These are phyloP conservation scores for Brassicogethes aeneus DNA, from an alignment of 2,888 invertebrate species.

Conservation along the genomic window DNA sequence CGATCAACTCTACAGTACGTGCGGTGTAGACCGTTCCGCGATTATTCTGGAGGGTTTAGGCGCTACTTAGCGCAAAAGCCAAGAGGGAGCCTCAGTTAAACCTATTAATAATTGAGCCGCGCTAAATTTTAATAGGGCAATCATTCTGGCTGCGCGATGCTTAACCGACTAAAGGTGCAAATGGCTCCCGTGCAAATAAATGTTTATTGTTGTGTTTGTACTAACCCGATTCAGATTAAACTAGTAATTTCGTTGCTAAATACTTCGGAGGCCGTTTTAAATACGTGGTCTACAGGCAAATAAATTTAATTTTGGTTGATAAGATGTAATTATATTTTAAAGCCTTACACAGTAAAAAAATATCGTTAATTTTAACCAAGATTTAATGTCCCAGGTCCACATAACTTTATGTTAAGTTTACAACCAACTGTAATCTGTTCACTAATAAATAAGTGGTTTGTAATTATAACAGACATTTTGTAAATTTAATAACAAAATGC, in stretches of 20 bases:
- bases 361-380: no score
- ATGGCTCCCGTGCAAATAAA: background rate
- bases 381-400: no score
- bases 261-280: no score
- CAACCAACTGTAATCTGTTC: no score
- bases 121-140: conserved; percentile 21
- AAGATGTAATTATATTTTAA: no score
- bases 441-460: no score
- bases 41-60: conserved; percentile 15
- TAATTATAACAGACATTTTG: no score
- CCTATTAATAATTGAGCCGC: conserved; percentile 20
- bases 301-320: no score
- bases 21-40: conserved; percentile 11
- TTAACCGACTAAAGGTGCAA: background rate
- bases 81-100: conserved; percentile 14
- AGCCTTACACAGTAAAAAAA: no score
- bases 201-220: background rate
- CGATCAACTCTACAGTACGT: conserved; percentile 12
- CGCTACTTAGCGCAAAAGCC: conserved; percentile 17
- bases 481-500: no score
- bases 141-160: conserved; percentile 13
- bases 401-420: no score
- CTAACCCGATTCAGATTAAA: background rate
- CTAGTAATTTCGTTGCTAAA: background rate
- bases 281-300: no score